Evolutionary conservation across 2,888 invertebrate species (phyloP).

Genomic region (Phanerotoma sp.): DNA sequence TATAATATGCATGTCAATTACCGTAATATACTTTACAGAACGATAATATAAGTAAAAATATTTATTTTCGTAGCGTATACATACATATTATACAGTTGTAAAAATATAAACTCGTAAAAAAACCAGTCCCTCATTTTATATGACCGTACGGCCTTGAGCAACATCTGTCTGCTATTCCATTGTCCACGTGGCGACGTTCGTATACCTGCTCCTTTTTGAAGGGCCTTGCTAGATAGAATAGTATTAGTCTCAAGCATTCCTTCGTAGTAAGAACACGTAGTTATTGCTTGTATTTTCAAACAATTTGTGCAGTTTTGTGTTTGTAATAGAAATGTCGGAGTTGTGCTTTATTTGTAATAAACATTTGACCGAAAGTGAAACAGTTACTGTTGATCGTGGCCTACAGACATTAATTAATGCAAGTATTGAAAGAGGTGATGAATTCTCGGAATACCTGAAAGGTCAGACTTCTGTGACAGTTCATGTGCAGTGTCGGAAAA

Average conservation of each 20-base stretch:
- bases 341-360: not conserved
- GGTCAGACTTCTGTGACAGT: constrained; percentile 16
- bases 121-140: constrained; percentile 3
- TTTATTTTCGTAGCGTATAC: too few species aligned
- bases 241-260: not conserved
- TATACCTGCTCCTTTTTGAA: too few species aligned
- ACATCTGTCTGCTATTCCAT: not conserved
- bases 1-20: too few species aligned
- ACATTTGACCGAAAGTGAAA: not conserved
- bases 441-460: constrained; percentile 13
- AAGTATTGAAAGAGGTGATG: constrained; percentile 20
- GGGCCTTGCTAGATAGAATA: too few species aligned
- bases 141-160: not conserved
- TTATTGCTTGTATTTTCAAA: not conserved
- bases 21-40: too few species aligned
- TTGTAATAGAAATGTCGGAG: not conserved
- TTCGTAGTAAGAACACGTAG: not conserved
- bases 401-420: constrained; percentile 2
- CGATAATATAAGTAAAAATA: too few species aligned
- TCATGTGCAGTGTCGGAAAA: constrained; percentile 15
- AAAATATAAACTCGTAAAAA: constrained; percentile 1
- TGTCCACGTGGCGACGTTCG: not conserved
- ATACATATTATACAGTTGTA: too few species aligned
- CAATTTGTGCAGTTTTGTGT: not conserved
- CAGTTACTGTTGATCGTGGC: constrained; percentile 8